Evolutionary conservation across 2,113 vertebrate genomes (phyloP).

Genomic region (Cyanoramphus novaezelandiae): DNA sequence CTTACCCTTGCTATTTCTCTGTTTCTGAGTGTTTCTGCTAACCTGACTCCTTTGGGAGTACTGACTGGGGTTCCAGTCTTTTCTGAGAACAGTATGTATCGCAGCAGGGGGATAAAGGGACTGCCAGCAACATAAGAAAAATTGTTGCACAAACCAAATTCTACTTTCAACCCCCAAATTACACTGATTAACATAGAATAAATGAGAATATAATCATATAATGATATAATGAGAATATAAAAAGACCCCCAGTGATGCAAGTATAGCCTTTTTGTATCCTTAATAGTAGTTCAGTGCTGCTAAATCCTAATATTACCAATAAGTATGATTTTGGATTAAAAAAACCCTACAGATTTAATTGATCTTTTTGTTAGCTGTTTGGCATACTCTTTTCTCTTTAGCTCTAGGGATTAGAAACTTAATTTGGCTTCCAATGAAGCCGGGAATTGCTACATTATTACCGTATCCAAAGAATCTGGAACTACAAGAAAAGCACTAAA

Average conservation of each 20-base stretch:
- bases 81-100: background rate
- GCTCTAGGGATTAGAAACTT: background rate
- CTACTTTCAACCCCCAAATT: background rate
- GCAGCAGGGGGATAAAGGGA: background rate
- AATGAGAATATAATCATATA: background rate
- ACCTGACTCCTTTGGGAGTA: background rate
- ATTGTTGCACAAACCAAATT: background rate
- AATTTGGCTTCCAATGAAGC: background rate
- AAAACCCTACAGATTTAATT: background rate
- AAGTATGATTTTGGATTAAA: background rate
- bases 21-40: background rate
- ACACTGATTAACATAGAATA: background rate
- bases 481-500: background rate
- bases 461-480: background rate
- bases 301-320: background rate
- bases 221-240: background rate
- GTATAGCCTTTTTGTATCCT: background rate
- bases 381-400: background rate
- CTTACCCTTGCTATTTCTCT: background rate
- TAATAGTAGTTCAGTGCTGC: background rate
- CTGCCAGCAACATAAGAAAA: background rate
- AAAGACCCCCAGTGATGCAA: background rate
- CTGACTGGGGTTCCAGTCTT: background rate
- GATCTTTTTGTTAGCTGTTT: background rate
- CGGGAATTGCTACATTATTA: background rate